phyloP scores from a whole-genome alignment of 1,140 invertebrate species.

The Lepidurus arcticus region DNA sequence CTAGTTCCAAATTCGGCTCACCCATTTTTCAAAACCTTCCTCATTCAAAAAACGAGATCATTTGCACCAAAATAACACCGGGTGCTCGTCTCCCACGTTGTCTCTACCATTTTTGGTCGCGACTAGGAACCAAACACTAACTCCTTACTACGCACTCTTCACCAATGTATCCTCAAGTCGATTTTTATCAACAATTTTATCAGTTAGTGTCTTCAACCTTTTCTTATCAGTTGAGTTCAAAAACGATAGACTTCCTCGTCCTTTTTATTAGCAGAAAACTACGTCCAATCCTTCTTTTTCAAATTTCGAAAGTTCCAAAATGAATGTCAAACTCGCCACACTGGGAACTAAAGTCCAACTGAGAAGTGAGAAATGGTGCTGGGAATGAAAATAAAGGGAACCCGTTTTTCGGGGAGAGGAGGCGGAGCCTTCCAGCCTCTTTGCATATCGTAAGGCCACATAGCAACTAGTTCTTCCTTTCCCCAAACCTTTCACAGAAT shows the following conservation, averaged over 20 bases:
- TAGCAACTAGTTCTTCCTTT: slow-evolving; percentile 4
- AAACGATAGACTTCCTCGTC: no score
- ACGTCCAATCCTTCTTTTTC: no score
- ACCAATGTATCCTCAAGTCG: neutral
- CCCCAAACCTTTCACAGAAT: slow-evolving; percentile 1
- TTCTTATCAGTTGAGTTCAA: no score
- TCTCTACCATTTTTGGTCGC: slow-evolving; percentile 4
- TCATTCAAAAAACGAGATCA: neutral
- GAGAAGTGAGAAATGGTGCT: neutral
- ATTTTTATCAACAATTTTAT: no score
- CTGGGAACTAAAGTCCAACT: neutral
- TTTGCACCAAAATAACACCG: slow-evolving; percentile 3
- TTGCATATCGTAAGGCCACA: slow-evolving; percentile 1
- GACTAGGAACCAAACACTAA: neutral
- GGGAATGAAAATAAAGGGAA: neutral
- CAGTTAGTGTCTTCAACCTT: no score
- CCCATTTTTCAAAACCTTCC: neutral
- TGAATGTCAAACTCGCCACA: neutral
- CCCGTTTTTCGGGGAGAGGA: neutral
- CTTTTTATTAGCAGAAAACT: no score
- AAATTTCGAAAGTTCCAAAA: neutral
- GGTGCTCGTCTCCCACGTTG: neutral
- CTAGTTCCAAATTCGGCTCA: neutral
- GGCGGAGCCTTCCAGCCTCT: neutral
- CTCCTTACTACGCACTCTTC: neutral